Percentiles rank a stretch among this genome's conserved stretches.
These are phyloP conservation scores for Anhinga rufa DNA, from an alignment of 2,113 vertebrate species.

Conservation along the genomic window DNA sequence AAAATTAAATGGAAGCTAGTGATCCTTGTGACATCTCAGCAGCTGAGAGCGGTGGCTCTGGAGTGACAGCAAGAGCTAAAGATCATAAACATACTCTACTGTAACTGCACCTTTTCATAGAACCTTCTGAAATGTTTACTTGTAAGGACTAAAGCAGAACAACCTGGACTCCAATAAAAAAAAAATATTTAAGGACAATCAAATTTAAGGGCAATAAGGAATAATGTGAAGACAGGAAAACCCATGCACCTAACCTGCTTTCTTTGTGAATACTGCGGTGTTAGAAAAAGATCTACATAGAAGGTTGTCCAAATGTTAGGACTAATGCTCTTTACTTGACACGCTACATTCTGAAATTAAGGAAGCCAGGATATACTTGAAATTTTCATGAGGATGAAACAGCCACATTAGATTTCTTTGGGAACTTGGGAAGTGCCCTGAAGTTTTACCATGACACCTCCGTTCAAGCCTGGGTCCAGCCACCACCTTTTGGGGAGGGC, in stretches of 20 bases:
- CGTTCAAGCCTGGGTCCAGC: rapidly evolving
- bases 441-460: neutral
- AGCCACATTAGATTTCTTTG: neutral
- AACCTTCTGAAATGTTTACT: neutral
- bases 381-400: neutral
- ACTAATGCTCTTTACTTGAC: neutral
- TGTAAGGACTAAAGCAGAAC: neutral
- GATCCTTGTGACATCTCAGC: neutral
- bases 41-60: neutral
- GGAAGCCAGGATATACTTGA: neutral
- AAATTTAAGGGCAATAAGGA: neutral
- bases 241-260: neutral
- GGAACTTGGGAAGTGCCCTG: neutral
- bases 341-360: neutral
- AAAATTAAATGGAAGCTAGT: neutral
- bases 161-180: neutral
- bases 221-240: neutral
- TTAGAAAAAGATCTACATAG: neutral
- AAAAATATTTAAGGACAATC: neutral
- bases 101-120: neutral
- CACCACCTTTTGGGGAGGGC: neutral
- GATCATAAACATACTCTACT: neutral
- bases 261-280: neutral
- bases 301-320: neutral
- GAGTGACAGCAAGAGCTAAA: neutral